phyloP scores from a whole-genome alignment of 2,113 vertebrate species.

The Tautogolabrus adspersus region DNA sequence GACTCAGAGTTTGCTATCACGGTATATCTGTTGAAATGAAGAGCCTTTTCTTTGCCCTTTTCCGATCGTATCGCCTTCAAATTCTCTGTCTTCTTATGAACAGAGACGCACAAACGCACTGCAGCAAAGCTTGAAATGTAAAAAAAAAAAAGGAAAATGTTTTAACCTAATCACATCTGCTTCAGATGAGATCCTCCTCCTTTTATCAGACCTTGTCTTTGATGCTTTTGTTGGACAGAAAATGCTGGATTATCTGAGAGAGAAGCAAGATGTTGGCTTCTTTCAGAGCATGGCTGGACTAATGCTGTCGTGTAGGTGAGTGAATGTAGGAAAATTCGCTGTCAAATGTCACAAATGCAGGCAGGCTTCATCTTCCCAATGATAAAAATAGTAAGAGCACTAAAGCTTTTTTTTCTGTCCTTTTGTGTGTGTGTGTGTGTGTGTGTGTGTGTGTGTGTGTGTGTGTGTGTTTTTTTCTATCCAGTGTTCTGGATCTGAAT shows the following conservation, averaged over 20 bases:
- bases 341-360: conserved; percentile 20
- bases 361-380: not conserved
- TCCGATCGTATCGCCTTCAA: not conserved
- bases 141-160: conserved; percentile 14
- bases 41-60: not conserved
- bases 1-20: too few species aligned
- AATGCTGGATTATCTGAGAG: conserved; percentile 95
- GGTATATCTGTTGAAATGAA: not conserved
- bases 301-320: conserved; percentile 95
- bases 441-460: too few species aligned
- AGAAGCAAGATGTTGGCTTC: conserved; percentile 93
- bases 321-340: not conserved
- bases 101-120: not conserved
- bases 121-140: not conserved
- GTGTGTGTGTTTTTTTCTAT: conserved; percentile 10
- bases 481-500: conserved; percentile 95
- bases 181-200: conserved; percentile 1
- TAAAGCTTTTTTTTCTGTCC: conserved; percentile 20
- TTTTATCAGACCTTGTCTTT: conserved; percentile 31
- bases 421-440: not conserved
- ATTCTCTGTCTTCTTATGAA: not conserved
- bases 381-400: conserved; percentile 1
- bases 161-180: not conserved
- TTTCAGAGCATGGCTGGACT: conserved; percentile 94
- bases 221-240: conserved; percentile 85